Percentiles rank a stretch among this genome's conserved stretches.
Evolutionary conservation across 2,113 vertebrate species (phyloP).

Genomic region (Hystrix brachyura): DNA sequence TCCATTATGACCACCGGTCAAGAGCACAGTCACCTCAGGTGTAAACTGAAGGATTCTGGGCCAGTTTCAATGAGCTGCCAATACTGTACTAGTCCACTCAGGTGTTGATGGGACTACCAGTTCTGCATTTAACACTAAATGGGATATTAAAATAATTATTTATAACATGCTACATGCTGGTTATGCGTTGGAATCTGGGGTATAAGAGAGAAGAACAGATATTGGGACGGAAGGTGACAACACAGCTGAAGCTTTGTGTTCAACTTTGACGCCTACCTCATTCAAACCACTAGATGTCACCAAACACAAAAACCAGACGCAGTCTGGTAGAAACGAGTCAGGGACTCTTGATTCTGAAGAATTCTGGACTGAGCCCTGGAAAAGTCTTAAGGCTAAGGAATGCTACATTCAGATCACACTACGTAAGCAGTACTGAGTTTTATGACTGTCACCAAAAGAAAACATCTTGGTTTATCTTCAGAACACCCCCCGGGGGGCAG

Average conservation of each 20-base stretch:
- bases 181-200: not conserved
- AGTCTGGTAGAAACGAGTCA: not conserved
- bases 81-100: not conserved
- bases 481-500: not conserved
- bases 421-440: not conserved
- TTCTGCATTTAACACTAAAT: not conserved
- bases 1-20: not conserved
- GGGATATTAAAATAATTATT: not conserved
- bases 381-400: conserved; percentile 4
- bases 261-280: not conserved
- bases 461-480: not conserved
- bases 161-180: not conserved
- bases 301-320: not conserved
- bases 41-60: not conserved
- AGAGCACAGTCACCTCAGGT: not conserved
- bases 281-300: conserved; percentile 70
- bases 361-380: not conserved
- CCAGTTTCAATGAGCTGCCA: not conserved
- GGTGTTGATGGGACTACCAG: not conserved
- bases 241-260: not conserved
- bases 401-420: not conserved
- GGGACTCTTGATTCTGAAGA: not conserved
- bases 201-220: not conserved
- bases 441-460: not conserved
- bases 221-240: not conserved